phyloP scores from a whole-genome alignment of 2,888 invertebrate species.

The Drosophila helvetica region DNA sequence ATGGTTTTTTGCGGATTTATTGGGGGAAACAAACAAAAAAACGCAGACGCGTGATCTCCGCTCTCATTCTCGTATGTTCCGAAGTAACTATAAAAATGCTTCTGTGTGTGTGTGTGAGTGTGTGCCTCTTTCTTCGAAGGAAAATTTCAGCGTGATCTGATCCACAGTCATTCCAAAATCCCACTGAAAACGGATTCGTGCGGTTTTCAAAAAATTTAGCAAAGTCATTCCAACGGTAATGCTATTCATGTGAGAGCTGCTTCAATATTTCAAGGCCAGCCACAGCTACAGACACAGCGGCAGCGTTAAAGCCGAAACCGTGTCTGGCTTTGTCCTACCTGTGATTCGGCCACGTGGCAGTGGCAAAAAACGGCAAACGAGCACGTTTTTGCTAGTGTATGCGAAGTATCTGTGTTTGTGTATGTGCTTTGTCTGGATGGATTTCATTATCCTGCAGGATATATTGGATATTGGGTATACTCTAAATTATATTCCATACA shows the following conservation, averaged over 20 bases:
- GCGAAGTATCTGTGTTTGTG: constrained; percentile 5
- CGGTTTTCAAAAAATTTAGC: background rate
- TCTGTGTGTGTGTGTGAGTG: background rate
- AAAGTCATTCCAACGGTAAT: background rate
- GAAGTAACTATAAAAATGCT: background rate
- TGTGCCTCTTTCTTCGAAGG: background rate
- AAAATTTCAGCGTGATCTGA: background rate
- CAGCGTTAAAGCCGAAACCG: background rate
- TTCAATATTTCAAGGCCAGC: background rate
- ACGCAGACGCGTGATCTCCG: too few species aligned
- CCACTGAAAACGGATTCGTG: background rate
- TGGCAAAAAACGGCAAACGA: constrained; percentile 2
- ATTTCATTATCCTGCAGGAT: background rate
- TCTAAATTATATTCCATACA: background rate
- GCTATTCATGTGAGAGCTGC: constrained; percentile 1
- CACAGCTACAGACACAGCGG: background rate
- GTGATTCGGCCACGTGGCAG: background rate
- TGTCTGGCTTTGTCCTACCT: background rate
- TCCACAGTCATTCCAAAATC: background rate
- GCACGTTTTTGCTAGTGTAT: constrained; percentile 26
- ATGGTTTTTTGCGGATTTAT: too few species aligned
- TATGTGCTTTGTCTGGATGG: constrained; percentile 11
- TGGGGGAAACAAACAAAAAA: background rate
- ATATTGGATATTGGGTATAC: background rate
- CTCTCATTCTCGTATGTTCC: background rate